A percentile compares a stretch with the other conserved stretches of the same genome.
phyloP scores from a whole-genome alignment of 2,888 invertebrate species.

The Pediacus dermestoides region DNA sequence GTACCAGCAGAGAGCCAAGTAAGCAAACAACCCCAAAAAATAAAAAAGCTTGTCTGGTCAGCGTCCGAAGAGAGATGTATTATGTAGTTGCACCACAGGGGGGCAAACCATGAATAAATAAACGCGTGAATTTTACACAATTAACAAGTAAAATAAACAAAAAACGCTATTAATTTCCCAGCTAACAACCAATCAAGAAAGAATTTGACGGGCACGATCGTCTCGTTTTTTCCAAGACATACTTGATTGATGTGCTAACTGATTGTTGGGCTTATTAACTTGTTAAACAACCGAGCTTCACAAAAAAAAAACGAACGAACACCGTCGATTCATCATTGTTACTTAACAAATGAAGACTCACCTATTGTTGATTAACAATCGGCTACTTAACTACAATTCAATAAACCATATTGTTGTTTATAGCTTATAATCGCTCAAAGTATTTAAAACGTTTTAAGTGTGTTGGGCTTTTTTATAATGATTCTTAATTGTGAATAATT shows the following conservation, averaged over 20 bases:
- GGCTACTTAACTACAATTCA: constrained; percentile 41
- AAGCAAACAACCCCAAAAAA: constrained; percentile 24
- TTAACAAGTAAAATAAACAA: constrained; percentile 52
- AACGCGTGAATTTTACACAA: constrained; percentile 54
- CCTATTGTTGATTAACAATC: constrained; percentile 45
- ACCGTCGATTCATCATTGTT: constrained; percentile 42
- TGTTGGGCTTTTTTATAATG: constrained; percentile 29
- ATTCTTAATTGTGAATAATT: constrained; percentile 31
- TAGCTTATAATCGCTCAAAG: constrained; percentile 34
- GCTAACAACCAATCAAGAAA: constrained; percentile 49
- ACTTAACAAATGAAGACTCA: constrained; percentile 42
- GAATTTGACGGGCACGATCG: constrained; percentile 43
- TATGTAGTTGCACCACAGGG: constrained; percentile 46
- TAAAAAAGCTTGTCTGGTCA: constrained; percentile 37
- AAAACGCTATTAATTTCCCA: constrained; percentile 48
- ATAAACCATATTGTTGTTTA: constrained; percentile 35
- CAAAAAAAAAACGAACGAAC: constrained; percentile 26
- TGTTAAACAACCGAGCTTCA: constrained; percentile 46
- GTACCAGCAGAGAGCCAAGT: no score
- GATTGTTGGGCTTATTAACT: constrained; percentile 51
- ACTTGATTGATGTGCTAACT: constrained; percentile 48
- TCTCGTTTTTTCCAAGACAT: constrained; percentile 7
- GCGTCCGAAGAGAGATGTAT: constrained; percentile 47
- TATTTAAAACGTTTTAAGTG: constrained; percentile 27
- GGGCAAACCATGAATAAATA: constrained; percentile 52